Conservation (phyloP, 2,888 invertebrate species). For the Diadegma fenestrale region DNA sequence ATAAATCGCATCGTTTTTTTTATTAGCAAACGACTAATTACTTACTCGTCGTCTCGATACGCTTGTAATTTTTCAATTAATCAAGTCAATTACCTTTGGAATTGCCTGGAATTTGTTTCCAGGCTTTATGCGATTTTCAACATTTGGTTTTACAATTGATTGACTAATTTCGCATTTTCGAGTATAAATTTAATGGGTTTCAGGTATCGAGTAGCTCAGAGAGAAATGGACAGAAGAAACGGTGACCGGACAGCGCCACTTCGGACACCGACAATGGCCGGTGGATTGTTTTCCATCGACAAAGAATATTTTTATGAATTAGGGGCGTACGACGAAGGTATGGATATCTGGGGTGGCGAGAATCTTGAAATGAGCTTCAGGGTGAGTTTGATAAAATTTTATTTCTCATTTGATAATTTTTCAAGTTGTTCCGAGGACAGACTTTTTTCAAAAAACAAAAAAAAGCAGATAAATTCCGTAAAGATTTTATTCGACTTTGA, state of each 20-base stretch:
- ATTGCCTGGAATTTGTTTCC: background rate
- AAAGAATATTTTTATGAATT: conserved; percentile 98
- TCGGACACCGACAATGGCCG: conserved; percentile 99
- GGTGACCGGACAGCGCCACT: conserved; percentile 97
- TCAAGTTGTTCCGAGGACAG: background rate
- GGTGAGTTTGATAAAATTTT: conserved; percentile 86
- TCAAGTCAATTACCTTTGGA: background rate
- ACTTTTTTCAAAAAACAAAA: background rate
- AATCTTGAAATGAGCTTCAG: conserved; percentile 98
- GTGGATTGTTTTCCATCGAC: conserved; percentile 97
- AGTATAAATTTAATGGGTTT: conserved; percentile 25
- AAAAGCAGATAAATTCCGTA: background rate
- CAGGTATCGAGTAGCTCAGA: conserved; percentile 98
- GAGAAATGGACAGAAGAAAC: conserved; percentile 97
- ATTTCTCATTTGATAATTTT: background rate
- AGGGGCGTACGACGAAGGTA: conserved; percentile 99
- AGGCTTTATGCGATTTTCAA: too few relatives aligned
- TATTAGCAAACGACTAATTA: background rate
- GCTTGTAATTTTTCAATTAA: conserved; percentile 6
- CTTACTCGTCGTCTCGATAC: too few relatives aligned
- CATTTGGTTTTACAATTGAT: background rate
- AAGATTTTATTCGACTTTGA: too few relatives aligned
- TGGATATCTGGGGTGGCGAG: conserved; percentile 99
- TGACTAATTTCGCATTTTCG: background rate
- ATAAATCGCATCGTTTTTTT: background rate